phyloP scores from a whole-genome alignment of 1,140 invertebrate species.

The Chrysopa pallens region DNA sequence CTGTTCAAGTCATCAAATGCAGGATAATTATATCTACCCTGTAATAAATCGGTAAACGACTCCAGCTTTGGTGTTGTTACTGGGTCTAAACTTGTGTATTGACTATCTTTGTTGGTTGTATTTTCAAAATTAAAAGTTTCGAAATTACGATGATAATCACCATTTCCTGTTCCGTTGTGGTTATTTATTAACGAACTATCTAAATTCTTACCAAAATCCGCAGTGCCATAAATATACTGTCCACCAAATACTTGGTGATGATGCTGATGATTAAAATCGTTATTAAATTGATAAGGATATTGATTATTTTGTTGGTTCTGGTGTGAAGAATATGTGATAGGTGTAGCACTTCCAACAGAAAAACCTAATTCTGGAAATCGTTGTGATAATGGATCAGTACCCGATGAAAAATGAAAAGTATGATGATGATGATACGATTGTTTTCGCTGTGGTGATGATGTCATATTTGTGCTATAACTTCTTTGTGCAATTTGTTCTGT shows the following conservation, averaged over 20 bases:
- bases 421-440: too few species aligned
- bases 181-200: too few species aligned
- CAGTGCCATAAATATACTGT: too few species aligned
- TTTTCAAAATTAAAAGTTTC: slow-evolving; percentile 11
- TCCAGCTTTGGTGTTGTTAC: slow-evolving; percentile 40
- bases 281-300: too few species aligned
- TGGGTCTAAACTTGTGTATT: slow-evolving; percentile 35
- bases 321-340: slow-evolving; percentile 6
- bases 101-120: slow-evolving; percentile 19
- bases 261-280: too few species aligned
- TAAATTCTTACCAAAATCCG: too few species aligned
- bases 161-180: too few species aligned
- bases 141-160: too few species aligned
- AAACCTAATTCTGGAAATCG: neutral
- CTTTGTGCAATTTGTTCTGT: slow-evolving; percentile 8
- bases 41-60: slow-evolving; percentile 46
- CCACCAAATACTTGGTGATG: too few species aligned
- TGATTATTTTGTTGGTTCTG: slow-evolving; percentile 8
- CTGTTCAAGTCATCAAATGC: slow-evolving; percentile 14
- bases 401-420: neutral
- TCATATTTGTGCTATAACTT: slow-evolving; percentile 5
- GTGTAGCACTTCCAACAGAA: neutral
- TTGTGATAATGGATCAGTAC: neutral
- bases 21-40: slow-evolving; percentile 33
- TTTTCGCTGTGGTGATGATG: too few species aligned